Evolutionary conservation across 2,888 invertebrate species (phyloP).

Genomic region (Holacanthella duospinosa): DNA sequence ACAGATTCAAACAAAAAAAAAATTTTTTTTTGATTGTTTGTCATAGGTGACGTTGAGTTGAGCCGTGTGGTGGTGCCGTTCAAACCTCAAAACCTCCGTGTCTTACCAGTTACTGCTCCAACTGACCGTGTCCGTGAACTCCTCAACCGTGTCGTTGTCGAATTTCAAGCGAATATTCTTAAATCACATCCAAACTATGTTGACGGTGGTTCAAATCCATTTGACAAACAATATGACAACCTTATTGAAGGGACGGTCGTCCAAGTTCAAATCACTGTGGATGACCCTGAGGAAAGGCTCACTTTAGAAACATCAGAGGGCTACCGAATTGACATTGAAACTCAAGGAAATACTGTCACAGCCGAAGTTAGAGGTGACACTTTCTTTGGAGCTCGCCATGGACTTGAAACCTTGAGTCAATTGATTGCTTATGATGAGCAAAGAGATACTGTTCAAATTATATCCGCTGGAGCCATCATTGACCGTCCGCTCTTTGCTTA

Average conservation of each 20-base stretch:
- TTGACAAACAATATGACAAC: conserved; percentile 37
- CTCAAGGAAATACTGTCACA: conserved; percentile 33
- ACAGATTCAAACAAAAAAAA: too few relatives aligned
- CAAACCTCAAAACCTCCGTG: conserved; percentile 36
- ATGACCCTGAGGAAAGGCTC: conserved; percentile 35
- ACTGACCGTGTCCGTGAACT: conserved; percentile 36
- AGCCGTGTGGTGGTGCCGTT: conserved; percentile 37
- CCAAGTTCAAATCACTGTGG: conserved; percentile 36
- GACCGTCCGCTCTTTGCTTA: conserved; percentile 80
- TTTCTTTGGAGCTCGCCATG: conserved; percentile 33
- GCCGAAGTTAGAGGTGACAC: conserved; percentile 39
- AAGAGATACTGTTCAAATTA: conserved; percentile 32
- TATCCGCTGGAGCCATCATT: conserved; percentile 39
- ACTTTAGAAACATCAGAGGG: conserved; percentile 36
- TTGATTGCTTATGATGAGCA: conserved; percentile 57
- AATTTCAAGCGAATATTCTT: conserved; percentile 34
- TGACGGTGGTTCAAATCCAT: conserved; percentile 34
- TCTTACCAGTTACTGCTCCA: conserved; percentile 36
- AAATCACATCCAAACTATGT: conserved; percentile 35
- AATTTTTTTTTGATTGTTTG: not conserved
- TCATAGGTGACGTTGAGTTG: conserved; percentile 34
- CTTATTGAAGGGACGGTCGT: conserved; percentile 37
- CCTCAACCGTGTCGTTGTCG: conserved; percentile 34
- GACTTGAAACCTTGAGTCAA: conserved; percentile 54
- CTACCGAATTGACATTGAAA: conserved; percentile 35